Base-by-base conservation (phyloP, 1,140 invertebrate genomes). In the Cataglyphis hispanica region DNA sequence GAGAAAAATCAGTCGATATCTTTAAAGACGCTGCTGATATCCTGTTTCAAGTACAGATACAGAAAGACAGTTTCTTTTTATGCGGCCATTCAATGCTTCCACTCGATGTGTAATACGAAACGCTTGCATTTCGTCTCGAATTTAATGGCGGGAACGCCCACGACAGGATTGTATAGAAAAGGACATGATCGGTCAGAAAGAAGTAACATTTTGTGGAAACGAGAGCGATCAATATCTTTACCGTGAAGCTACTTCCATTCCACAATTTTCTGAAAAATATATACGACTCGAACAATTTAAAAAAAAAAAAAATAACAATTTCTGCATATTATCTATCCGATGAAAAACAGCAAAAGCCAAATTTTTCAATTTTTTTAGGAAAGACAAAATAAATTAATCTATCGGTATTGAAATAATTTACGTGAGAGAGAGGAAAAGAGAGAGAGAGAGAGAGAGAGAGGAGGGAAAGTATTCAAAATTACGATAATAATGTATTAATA, bases 71-170 rank as follows among this genome's bases (percentile, higher is more conserved):
- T 27, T 67, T 56, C 63, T 67, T 69, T 80, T 69, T 22, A 40
- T 27, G n/a, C 31, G 63, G n/a, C 13, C 31, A 22, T 69, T 67
- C 67, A 80, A 63, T 69, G 76, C 76, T 80, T 80, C 63, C 46
- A 25, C 31, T 69, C 43, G 43, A 78, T 22, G 43, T 69, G 63
- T 69, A 80, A 80, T 10, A 27, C 46, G 40, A 80, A 80, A 69
- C 37, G 40, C 3, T 43, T 34, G 76, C 61, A 31, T 78, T 56
- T 37, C 22, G 6, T 22, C 22, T 40, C 64, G 31, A 69, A 56
- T 80, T 69, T 78, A 25, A 25, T 11, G 7, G 27, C 11, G 60
- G 37, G 61, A 25, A 78, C 50, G 27, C 31, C 61, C 58, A 67
- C 43, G 37, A 19, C 16, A n/a, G 1, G 4, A 53, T 22, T 50